Evolutionary conservation across 2,113 vertebrate species (phyloP), one percentile per base, ranked within the genome.

Genomic region (Clupea harengus): DNA sequence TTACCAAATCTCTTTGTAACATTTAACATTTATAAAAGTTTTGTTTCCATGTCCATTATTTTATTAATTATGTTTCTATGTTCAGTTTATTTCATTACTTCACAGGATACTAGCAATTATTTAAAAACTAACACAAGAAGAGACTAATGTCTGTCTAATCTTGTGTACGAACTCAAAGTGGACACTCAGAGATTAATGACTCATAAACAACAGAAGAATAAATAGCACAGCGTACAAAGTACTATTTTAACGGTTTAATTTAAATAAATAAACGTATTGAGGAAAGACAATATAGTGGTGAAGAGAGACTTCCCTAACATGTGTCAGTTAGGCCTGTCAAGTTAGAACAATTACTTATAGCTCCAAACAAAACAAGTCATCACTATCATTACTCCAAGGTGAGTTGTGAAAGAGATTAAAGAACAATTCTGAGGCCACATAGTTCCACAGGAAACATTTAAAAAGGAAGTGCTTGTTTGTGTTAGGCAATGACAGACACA

Each of bases 11-110:
- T 22, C 54, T 60, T 60, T 60, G 54, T 20, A 60, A 60, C 54
- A 72, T 72, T 25, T 72, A 72, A 72, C 64, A 72, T 72, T 28
- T 72, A 28, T 28, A 72, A 72, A 28, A 25, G 64, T 11, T 72
- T 11, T 72, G 64, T 49, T 50, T 86, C 47, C 52, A 84, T 90
- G 88, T 87, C 88, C n/a, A 89, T 92, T 85, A 90, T 93, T 94
- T 95, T 92, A 93, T 93, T 95, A 92, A 93, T 93, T 94, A 92
- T 96, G 13, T 72, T 72, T 72, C 9, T 28, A 28, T 72, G 64
- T 17, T 96, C 91, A 93, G 92, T 94, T 95, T 89, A 90, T 92
- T 94, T 90, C 91, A 93, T 94, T 94, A 93, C 92, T 95, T 94
- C n/a, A 72, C 64, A 13, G 64, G 64, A 28, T 20, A 60, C 54